A percentile compares a stretch with the other conserved stretches of the same genome.
These are phyloP conservation scores for Ovis canadensis DNA, from an alignment of 2,113 vertebrate species.

Conservation along the genomic window DNA sequence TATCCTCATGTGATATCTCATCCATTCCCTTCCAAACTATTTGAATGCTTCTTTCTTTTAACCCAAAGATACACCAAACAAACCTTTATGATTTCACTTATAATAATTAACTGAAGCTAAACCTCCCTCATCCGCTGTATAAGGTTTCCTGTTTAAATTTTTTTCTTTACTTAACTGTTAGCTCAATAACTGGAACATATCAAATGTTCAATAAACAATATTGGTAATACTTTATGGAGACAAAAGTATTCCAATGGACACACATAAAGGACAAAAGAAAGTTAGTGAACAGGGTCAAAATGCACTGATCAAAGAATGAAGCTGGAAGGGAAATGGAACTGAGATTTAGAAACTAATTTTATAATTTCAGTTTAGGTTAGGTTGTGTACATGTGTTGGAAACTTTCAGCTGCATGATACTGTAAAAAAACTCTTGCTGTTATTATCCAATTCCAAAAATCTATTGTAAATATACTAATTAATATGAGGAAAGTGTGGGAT, in stretches of 20 bases:
- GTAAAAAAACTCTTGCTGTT: background rate
- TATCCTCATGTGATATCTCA: background rate
- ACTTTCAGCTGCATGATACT: background rate
- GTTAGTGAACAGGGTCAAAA: background rate
- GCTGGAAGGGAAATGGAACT: background rate
- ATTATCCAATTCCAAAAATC: background rate
- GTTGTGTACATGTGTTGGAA: background rate
- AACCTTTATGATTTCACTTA: background rate
- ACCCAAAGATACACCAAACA: background rate
- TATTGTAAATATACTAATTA: background rate
- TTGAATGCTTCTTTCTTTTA: background rate
- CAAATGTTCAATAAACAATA: background rate
- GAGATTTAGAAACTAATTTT: background rate
- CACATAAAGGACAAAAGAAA: background rate
- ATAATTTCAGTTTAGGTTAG: background rate
- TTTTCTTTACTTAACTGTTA: background rate
- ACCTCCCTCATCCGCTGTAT: background rate
- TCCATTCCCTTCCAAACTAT: background rate
- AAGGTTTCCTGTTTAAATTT: background rate
- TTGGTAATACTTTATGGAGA: background rate
- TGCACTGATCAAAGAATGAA: background rate
- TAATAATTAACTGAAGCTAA: background rate
- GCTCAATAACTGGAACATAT: background rate
- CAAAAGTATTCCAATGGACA: background rate
- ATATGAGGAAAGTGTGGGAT: background rate